Evolutionary conservation across 2,113 vertebrate genomes (phyloP), one percentile per base, ranked within the genome.

Genomic region (Pitta sordida): DNA sequence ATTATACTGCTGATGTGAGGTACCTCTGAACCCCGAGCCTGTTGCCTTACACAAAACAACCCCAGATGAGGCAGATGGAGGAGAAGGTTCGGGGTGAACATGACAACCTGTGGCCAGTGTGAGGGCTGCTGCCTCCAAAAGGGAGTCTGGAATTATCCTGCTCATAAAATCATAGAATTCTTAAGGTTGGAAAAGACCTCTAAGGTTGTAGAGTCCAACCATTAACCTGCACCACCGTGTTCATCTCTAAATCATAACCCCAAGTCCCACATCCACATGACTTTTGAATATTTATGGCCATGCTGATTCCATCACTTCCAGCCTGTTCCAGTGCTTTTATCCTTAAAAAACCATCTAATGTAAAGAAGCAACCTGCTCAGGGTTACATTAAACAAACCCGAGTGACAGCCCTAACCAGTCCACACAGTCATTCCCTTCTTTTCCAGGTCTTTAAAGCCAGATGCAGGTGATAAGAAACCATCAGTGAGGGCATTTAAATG

Each of bases 401-500:
- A 43, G 46, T 2, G 43, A 37, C 29, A 84, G 32, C 16, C 3
- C 69, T 13, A 64, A 20, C 16, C 27, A n/a, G 4, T 2, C 32
- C 41, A 7, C 55, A 34, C 64, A 20, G 14, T 26, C 29, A 14
- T 29, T 49, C 18, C 10, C 15, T 55, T 32, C 3, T n/a, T 59
- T 52, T 32, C 39, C 17, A 32, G 30, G 30, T 43, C 22, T 75
- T 60, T 21, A 41, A 36, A 69, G 30, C 30, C 29, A 37, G 63
- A 41, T 3, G 13, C 30, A 52, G 60, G 37, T 62, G 81, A 30
- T 20, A 16, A 46, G 82, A 13, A 15, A 39, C 9, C 22, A 18
- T 26, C 0, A 0, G 0, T 6, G 29, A 70, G 69, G 52, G 5
- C 26, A 30, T 46, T 62, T 56, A 7, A 0, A 39, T 37, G 36